Evolutionary conservation across 2,113 vertebrate species (phyloP).

Genomic region (Leuciscus idus): DNA sequence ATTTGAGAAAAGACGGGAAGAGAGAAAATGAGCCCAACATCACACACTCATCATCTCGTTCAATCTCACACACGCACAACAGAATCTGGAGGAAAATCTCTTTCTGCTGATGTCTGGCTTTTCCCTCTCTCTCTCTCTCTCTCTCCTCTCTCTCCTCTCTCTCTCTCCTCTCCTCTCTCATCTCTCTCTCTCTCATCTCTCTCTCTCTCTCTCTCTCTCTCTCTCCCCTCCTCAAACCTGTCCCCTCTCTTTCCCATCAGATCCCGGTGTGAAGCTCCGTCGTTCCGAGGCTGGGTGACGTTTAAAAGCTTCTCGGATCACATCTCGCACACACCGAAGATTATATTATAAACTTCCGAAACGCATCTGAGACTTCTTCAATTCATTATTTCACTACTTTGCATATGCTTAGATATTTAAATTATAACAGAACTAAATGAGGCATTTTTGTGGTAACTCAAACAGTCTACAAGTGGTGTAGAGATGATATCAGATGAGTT

Average conservation of each 20-base stretch:
- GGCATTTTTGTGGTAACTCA: neutral
- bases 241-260: neutral
- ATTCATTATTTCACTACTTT: neutral
- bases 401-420: neutral
- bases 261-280: neutral
- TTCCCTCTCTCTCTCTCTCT: slow-evolving; percentile 29
- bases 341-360: neutral
- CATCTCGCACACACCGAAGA: neutral
- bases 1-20: neutral
- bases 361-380: neutral
- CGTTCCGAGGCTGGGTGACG: neutral
- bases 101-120: slow-evolving; percentile 88
- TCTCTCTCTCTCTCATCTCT: slow-evolving; percentile 33
- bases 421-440: neutral
- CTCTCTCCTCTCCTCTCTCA: too few species aligned
- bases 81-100: slow-evolving; percentile 84
- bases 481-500: neutral
- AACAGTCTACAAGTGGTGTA: neutral
- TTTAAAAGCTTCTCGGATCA: neutral
- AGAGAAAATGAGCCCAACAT: slow-evolving; percentile 17
- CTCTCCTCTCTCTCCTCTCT: slow-evolving; percentile 3
- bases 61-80: slow-evolving; percentile 76
- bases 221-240: slow-evolving; percentile 44
- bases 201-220: too few species aligned
- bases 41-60: slow-evolving; percentile 63